Percentiles rank a stretch among this genome's conserved stretches.
Conservation (phyloP, 2,113 vertebrate species). For the Paratilapia polleni region DNA sequence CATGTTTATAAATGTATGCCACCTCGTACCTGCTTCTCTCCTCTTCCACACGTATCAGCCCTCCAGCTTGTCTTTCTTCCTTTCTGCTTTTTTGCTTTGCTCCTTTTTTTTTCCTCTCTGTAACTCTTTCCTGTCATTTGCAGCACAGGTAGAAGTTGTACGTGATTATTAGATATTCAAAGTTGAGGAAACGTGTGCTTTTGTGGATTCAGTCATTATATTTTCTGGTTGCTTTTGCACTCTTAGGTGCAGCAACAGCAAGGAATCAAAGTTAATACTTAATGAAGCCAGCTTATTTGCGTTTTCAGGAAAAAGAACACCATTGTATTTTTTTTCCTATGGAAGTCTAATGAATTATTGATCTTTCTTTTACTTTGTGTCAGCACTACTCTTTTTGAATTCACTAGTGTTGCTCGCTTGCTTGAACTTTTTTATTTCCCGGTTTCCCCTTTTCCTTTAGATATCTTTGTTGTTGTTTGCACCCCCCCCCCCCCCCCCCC, state of each 20-base stretch:
- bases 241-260: constrained; percentile 28
- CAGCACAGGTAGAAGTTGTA: constrained; percentile 44
- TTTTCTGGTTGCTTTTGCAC: constrained; percentile 12
- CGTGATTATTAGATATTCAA: constrained; percentile 56
- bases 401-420: constrained; percentile 40
- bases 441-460: constrained; percentile 3
- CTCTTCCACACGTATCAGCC: neutral
- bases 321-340: constrained; percentile 59
- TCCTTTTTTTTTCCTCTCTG: fast-evolving
- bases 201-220: constrained; percentile 38
- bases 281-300: constrained; percentile 72
- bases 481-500: neutral
- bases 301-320: constrained; percentile 67
- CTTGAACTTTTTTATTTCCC: constrained; percentile 15
- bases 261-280: constrained; percentile 59
- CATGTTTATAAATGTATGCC: constrained; percentile 31
- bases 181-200: constrained; percentile 44
- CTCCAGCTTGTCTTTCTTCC: constrained; percentile 2
- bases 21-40: constrained; percentile 18
- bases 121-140: constrained; percentile 1
- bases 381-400: constrained; percentile 65
- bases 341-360: constrained; percentile 81
- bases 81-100: neutral
- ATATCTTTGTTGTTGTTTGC: constrained; percentile 5
- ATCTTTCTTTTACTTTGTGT: constrained; percentile 76